Evolutionary conservation across 2,797 vertebrate genomes (phyloP).

Genomic region (Steatocranus sp.): DNA sequence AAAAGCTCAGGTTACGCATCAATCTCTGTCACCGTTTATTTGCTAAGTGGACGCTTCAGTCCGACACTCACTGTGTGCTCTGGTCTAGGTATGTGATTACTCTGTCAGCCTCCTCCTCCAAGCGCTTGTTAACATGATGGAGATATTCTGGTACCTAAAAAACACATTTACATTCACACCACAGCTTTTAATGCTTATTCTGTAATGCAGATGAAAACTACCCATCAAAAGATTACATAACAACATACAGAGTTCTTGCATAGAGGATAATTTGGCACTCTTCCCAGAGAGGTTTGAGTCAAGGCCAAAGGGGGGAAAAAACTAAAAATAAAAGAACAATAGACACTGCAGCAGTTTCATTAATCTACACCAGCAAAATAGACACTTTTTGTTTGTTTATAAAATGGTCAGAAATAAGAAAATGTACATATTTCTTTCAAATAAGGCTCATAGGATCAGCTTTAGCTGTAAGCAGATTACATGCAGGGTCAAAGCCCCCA

Average conservation of each 20-base stretch:
- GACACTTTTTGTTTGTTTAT: not conserved
- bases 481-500: not conserved
- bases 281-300: not conserved
- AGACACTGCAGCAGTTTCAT: not conserved
- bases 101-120: conserved; percentile 97
- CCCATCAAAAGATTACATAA: not conserved
- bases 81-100: conserved; percentile 99
- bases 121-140: conserved; percentile 96
- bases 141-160: conserved; percentile 96
- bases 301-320: not conserved
- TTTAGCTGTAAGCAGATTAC: not conserved
- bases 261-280: not conserved
- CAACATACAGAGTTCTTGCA: not conserved
- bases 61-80: conserved; percentile 93
- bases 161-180: not conserved
- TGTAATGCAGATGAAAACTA: accelerated
- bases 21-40: not conserved
- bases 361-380: not conserved
- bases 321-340: too few relatives aligned
- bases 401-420: not conserved
- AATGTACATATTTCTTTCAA: not conserved
- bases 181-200: not conserved
- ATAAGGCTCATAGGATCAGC: not conserved
- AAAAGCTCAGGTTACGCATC: conserved; percentile 9
- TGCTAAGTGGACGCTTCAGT: not conserved